These are phyloP conservation scores for Eretmochelys imbricata DNA, from an alignment of 2,113 vertebrate genomes.

Conservation along the genomic window DNA sequence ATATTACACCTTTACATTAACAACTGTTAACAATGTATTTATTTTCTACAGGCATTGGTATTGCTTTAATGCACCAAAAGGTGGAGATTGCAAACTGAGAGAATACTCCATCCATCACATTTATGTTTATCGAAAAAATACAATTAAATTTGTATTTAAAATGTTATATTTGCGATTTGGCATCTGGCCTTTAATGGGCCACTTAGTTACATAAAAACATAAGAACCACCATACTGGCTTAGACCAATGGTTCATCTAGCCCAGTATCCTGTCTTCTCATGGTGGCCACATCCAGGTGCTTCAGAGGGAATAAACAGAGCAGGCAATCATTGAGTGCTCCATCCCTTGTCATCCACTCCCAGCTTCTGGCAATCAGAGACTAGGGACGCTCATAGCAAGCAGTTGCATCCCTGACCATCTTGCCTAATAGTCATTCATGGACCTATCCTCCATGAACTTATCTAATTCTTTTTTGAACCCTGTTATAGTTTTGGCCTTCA, in stretches of 20 bases:
- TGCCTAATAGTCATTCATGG: background rate
- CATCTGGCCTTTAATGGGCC: slow-evolving; percentile 32
- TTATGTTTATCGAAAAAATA: slow-evolving; percentile 24
- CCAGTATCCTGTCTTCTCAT: too few relatives aligned
- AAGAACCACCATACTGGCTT: too few relatives aligned
- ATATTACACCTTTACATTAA: slow-evolving; percentile 21
- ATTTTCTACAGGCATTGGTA: background rate
- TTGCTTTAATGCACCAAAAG: background rate
- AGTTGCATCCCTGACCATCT: background rate
- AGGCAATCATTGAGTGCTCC: background rate
- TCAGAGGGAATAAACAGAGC: background rate
- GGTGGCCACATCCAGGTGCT: too few relatives aligned
- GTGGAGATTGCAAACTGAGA: background rate
- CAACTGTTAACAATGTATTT: background rate
- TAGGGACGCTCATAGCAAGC: background rate
- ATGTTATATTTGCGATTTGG: background rate
- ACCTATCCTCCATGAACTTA: background rate
- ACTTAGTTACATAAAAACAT: slow-evolving; percentile 6
- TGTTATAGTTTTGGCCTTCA: background rate
- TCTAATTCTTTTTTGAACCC: too few relatives aligned
- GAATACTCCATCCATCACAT: slow-evolving; percentile 35
- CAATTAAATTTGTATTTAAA: slow-evolving; percentile 50
- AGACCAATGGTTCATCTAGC: too few relatives aligned
- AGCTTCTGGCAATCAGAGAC: background rate
- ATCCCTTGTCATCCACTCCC: background rate